Evolutionary conservation across 2,797 vertebrate genomes (phyloP), one percentile per base, ranked within the genome.

Genomic region (Apogon talboti): DNA sequence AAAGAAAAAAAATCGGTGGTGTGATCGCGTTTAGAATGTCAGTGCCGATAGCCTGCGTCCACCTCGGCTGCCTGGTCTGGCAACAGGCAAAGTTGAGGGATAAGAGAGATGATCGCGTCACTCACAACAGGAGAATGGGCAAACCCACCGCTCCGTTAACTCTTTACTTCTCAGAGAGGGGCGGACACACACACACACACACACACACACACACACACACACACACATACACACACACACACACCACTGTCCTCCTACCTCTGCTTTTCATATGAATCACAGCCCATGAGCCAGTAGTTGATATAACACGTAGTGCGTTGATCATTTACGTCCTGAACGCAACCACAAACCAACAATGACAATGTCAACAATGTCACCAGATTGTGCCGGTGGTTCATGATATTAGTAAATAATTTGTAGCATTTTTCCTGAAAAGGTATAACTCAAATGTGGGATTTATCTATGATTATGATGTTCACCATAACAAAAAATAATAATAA

Each of bases 31-130:
- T 18, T 4, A 73, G 71, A 85, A 87, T 69, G 89, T 89, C 88
- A 93, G 87, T 91, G 87, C 84, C 85, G 90, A 86, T 74, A 91
- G 92, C 85, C 83, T 78, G 84, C 89, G 87, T 93, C 91, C 91
- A 90, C 75, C 90, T 92, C 84, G 74, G 89, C 77, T 90, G 85
- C 80, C 89, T 90, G 91, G 85, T 92, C 92, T 94, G 93, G 94
- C 94, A 94, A 95, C 95, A 96, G 95, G 95, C 95, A 93, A 95
- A 95, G 94, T 96, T 94, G 94, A 94, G 93, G 94, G 94, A 94
- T 93, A 89, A 94, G 92, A 93, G 94, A 95, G 95, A 94, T 87
- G 94, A 95, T 94, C 94, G 95, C 94, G 96, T 97, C 96, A 96
- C 95, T 95, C 94, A 92, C 93, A 95, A 91, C 93, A 84, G 87